Evolutionary conservation across 2,888 invertebrate genomes (phyloP).

Genomic region (Hipparchia semele): DNA sequence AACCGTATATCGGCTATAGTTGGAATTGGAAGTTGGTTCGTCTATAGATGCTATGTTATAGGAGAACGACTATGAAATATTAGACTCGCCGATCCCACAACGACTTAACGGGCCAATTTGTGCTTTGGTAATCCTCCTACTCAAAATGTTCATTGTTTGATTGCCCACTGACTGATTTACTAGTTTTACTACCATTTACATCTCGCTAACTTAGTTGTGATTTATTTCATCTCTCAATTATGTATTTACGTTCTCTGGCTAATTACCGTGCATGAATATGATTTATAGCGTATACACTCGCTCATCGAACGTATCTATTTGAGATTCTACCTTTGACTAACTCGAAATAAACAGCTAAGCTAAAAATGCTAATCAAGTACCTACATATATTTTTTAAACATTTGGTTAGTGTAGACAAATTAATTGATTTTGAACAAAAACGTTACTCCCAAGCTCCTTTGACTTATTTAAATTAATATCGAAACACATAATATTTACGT

Average conservation of each 20-base stretch:
- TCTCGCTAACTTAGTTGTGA: constrained; percentile 65
- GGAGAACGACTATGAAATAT: constrained; percentile 66
- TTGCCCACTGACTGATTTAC: constrained; percentile 71
- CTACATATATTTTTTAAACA: not conserved
- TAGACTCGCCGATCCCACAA: constrained; percentile 53
- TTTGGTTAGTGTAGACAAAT: constrained; percentile 6
- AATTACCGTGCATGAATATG: constrained; percentile 48
- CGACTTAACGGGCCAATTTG: constrained; percentile 58
- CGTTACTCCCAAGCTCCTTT: not conserved
- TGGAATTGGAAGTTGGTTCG: not conserved
- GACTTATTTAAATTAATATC: not conserved
- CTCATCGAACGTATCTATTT: constrained; percentile 28
- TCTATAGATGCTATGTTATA: constrained; percentile 31
- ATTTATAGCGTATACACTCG: constrained; percentile 65
- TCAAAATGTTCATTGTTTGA: constrained; percentile 65
- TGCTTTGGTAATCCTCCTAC: constrained; percentile 59
- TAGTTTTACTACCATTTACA: constrained; percentile 73
- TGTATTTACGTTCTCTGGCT: constrained; percentile 51
- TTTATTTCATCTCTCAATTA: constrained; percentile 55
- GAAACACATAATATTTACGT: not conserved
- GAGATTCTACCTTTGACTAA: constrained; percentile 55
- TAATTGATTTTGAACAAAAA: not conserved
- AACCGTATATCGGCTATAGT: too few relatives aligned
- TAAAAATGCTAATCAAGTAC: constrained; percentile 23
- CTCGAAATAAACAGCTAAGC: constrained; percentile 25